These are phyloP conservation scores for Galaxea fascicularis DNA, from an alignment of 92 coral and sea anemone species.

Conservation along the genomic window DNA sequence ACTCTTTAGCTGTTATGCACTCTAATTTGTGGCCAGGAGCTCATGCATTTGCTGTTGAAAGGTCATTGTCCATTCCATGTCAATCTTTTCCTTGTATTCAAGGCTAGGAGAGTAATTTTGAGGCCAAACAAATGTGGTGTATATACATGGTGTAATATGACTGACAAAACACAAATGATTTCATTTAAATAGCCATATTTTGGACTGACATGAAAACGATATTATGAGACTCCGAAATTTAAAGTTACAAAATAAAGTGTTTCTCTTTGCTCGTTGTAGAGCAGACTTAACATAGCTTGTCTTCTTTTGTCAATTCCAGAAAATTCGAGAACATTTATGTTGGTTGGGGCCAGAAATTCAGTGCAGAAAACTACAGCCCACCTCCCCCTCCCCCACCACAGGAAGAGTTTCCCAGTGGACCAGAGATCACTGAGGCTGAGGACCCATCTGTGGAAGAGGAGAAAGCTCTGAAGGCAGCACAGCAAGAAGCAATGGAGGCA, in stretches of 20 bases:
- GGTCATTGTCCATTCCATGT: conserved; percentile 56
- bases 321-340: conserved; percentile 97
- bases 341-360: conserved; percentile 97
- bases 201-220: too few relatives aligned
- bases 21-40: conserved; percentile 99
- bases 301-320: conserved; percentile 59
- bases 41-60: conserved; percentile 96
- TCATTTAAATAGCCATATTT: too few relatives aligned
- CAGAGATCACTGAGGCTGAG: conserved; percentile 96
- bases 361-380: conserved; percentile 99
- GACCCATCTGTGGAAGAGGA: conserved; percentile 99
- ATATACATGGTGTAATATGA: too few relatives aligned
- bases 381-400: conserved; percentile 99
- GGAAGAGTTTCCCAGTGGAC: conserved; percentile 98
- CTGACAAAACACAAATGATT: too few relatives aligned
- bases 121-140: too few relatives aligned
- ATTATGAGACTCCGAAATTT: too few relatives aligned
- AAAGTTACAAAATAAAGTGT: too few relatives aligned
- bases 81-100: too few relatives aligned
- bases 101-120: too few relatives aligned
- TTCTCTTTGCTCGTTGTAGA: too few relatives aligned
- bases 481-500: conserved; percentile 94
- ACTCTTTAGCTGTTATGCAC: conserved; percentile 91
- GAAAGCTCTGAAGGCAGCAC: conserved; percentile 97
- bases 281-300: too few relatives aligned